Evolutionary conservation across 2,888 invertebrate species (phyloP).

Genomic region (Zygaena filipendulae): DNA sequence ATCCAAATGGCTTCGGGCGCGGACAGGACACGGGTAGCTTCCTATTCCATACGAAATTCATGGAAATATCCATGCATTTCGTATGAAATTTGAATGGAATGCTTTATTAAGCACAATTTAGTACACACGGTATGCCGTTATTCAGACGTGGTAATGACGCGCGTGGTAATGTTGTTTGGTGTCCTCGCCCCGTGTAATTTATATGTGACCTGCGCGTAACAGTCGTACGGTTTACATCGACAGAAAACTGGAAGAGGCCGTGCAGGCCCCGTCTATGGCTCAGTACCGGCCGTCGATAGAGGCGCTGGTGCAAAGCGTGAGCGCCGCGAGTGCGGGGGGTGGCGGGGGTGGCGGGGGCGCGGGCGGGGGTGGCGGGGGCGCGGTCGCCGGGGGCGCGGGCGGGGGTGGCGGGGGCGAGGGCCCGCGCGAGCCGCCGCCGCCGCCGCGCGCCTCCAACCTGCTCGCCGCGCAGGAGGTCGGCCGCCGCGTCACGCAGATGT

Average conservation of each 20-base stretch:
- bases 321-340: conserved; percentile 13
- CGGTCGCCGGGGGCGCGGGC: conserved; percentile 25
- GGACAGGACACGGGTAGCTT: too few relatives aligned
- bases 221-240: too few relatives aligned
- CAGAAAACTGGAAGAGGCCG: conserved; percentile 52
- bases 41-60: too few relatives aligned
- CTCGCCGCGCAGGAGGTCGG: conserved; percentile 55
- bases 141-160: too few relatives aligned
- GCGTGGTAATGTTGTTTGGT: too few relatives aligned
- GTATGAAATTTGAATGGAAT: too few relatives aligned
- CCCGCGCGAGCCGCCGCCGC: conserved; percentile 21
- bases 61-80: too few relatives aligned
- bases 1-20: too few relatives aligned
- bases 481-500: conserved; percentile 54
- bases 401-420: conserved; percentile 18
- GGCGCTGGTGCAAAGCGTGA: conserved; percentile 40
- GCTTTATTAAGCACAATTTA: too few relatives aligned
- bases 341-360: conserved; percentile 19
- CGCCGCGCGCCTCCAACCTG: conserved; percentile 31
- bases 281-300: conserved; percentile 53
- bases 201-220: too few relatives aligned
- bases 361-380: conserved; percentile 16
- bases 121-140: too few relatives aligned
- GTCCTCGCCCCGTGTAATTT: too few relatives aligned
- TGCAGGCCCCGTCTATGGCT: conserved; percentile 35